Evolutionary conservation across 2,888 invertebrate species (phyloP), one percentile per base, ranked within the genome.

Genomic region (Quadriops clusia): DNA sequence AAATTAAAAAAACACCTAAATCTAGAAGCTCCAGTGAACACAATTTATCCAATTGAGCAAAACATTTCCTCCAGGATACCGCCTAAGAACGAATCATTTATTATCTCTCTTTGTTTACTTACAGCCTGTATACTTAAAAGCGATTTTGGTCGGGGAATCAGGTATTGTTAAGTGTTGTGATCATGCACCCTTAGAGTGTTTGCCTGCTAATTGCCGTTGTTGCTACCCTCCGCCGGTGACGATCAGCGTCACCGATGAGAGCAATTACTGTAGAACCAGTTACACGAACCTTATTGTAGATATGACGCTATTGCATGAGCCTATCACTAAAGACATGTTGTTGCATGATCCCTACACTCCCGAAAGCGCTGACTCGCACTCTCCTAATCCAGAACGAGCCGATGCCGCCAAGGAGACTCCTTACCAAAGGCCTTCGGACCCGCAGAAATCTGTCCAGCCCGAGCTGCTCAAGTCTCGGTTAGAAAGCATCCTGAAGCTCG

Each of bases 101-200:
- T n/a, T n/a, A n/a, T n/a, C n/a, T n/a, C n/a, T n/a, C n/a, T n/a
- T n/a, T n/a, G n/a, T 32, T 28, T 29, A 38, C 42, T 72, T 71
- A 30, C 77, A 85, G 85, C 85, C 85, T 50, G 80, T 84, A 61
- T 83, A 75, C 68, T 68, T 83, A 47, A 74, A 72, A 53, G 68
- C 77, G 63, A 64, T 70, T 60, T 70, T 85, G 46, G 70, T 71
- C 53, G 64, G 68, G 52, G 74, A 78, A 56, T 70, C 82, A 83
- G 84, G 85, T 83, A 82, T 65, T 60, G 62, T 76, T 58, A 62
- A 64, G 53, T 76, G 77, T 70, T 64, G 65, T 60, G 53, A 60
- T 46, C 59, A 56, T 43, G 51, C 54, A 40, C 50, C 60, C 28
- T 58, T 61, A 33, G 64, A 64, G 56, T 60, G 60, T 59, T 60